Percentiles rank a stretch among this genome's conserved stretches.
Conservation (phyloP, 2,797 vertebrate species). For the Diglossa cyanea region DNA sequence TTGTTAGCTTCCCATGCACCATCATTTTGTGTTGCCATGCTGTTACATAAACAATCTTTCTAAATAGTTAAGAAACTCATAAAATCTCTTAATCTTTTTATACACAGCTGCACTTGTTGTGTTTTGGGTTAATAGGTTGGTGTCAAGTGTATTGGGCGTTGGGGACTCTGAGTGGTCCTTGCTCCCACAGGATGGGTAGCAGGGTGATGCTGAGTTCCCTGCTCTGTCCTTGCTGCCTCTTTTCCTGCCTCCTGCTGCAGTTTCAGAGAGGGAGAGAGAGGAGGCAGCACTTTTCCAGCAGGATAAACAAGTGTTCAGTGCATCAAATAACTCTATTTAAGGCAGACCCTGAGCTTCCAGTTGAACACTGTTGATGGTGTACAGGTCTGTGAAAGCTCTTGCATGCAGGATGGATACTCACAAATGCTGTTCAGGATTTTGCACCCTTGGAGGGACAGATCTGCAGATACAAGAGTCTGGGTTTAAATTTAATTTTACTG, state of each 20-base stretch:
- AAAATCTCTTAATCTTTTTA: conserved; percentile 5
- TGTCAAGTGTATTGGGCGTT: neutral
- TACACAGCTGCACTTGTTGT: neutral
- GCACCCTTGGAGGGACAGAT: neutral
- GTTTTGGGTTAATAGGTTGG: neutral
- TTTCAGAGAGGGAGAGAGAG: neutral
- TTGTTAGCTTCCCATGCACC: neutral
- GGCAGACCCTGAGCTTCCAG: neutral
- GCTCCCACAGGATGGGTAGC: neutral
- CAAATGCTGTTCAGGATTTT: neutral
- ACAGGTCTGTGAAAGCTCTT: neutral
- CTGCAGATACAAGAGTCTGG: neutral
- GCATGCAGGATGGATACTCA: neutral
- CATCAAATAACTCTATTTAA: neutral
- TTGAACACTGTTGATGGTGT: neutral
- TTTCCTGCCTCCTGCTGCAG: neutral
- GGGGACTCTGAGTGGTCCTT: neutral
- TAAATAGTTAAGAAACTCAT: neutral
- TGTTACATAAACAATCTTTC: neutral
- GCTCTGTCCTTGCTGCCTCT: neutral
- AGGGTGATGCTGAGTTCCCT: fast-evolving
- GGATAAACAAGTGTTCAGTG: neutral
- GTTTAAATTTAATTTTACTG: neutral
- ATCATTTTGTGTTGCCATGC: conserved; percentile 3
- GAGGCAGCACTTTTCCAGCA: neutral